Evolutionary conservation across 2,113 vertebrate genomes (phyloP), one percentile per base, ranked within the genome.

Genomic region (Arvicanthis niloticus): DNA sequence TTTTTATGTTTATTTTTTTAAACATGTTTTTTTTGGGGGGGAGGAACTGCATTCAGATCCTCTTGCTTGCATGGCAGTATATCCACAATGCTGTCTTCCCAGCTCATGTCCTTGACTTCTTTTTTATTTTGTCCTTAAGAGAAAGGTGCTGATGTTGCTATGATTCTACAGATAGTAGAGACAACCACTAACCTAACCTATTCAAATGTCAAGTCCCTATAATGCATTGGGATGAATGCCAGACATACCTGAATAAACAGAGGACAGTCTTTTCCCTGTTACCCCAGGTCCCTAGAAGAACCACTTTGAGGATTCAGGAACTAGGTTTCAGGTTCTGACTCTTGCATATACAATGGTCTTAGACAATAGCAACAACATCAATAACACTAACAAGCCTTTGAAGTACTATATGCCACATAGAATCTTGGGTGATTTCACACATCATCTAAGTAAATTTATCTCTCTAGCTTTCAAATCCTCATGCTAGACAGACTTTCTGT

Each of bases 131-230:
- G 29, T 16, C 60, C 37, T 85, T 4, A 22, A 26, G 58, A 84
- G 86, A 92, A 94, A 90, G 40, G 70, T 19, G 9, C 11, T 9
- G 48, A 45, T 62, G 13, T 82, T 86, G 51, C 45, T 87, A 3
- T 67, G n/a, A 58, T n/a, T 95, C 62, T 89, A 95, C 51, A 93
- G 85, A 90, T 15, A 77, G 56, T 72, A 56, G 88, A 91, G 82
- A 93, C 13, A 81, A 58, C 31, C 75, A 7, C 65, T 86, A n/a
- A 9, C 68, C 68, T 85, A 80, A 94, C 65, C 45, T 40, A 42
- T 37, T 12, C 62, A 88, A 58, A 48, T 58, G 19, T 26, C 19
- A 68, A 58, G 37, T 92, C 29, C 24, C 34, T 90, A 68, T 42
- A 45, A 85, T 82, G 58, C 60, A 56, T 10, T 48, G 17, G 29